These are phyloP conservation scores for Melanophora roralis DNA, from an alignment of 2,888 invertebrate genomes.

Conservation along the genomic window DNA sequence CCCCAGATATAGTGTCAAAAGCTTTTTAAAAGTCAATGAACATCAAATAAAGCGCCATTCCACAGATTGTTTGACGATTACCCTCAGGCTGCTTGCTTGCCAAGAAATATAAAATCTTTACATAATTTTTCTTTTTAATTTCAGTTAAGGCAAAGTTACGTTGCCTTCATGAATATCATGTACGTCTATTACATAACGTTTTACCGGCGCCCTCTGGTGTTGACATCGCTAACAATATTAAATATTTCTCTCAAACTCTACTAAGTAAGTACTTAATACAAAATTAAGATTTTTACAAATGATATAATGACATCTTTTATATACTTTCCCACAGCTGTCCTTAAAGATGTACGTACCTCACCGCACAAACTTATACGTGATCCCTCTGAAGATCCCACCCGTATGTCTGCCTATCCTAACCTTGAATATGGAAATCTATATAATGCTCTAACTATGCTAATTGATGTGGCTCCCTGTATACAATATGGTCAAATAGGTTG, in stretches of 20 bases:
- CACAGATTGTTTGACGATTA: no score
- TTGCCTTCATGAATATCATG: slow-evolving; percentile 96
- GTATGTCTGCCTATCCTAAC: slow-evolving; percentile 96
- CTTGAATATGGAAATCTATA: slow-evolving; percentile 97
- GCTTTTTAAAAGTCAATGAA: no score
- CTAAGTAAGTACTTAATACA: slow-evolving; percentile 96
- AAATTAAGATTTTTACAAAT: no score
- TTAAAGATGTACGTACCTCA: slow-evolving; percentile 96
- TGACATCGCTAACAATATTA: slow-evolving; percentile 97
- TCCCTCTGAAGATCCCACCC: slow-evolving; percentile 88
- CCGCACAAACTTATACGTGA: slow-evolving; percentile 94
- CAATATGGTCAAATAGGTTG: slow-evolving; percentile 91
- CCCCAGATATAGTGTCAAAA: no score
- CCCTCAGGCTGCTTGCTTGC: background rate
- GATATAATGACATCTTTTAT: background rate
- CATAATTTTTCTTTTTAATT: slow-evolving; percentile 50
- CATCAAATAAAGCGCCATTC: no score
- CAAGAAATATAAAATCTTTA: background rate
- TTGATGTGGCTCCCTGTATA: slow-evolving; percentile 95
- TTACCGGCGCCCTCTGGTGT: slow-evolving; percentile 95
- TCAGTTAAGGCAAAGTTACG: slow-evolving; percentile 98
- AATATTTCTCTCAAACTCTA: slow-evolving; percentile 98
- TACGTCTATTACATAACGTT: slow-evolving; percentile 92
- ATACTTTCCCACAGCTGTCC: slow-evolving; percentile 83
- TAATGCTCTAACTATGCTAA: slow-evolving; percentile 86